A percentile compares a stretch with the other conserved stretches of the same genome.
Conservation (phyloP, 35 echinoderm and acorn worm species). For the Heliocidaris tuberculata region DNA sequence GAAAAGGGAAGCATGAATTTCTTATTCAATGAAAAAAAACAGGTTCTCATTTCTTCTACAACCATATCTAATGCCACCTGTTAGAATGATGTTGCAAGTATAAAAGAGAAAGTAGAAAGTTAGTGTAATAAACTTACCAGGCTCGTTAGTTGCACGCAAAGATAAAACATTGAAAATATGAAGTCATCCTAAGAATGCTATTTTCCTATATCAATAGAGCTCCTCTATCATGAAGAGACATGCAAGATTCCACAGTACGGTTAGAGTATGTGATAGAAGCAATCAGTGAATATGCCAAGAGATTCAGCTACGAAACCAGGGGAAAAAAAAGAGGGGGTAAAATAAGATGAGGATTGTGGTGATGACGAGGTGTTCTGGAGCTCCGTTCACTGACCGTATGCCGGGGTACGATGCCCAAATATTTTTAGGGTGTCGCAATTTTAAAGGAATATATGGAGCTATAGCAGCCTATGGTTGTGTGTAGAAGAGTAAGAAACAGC, state of each 20-base stretch:
- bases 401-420: neutral
- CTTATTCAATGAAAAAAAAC: too few relatives aligned
- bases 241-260: neutral
- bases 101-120: neutral
- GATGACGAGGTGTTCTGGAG: neutral
- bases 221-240: neutral
- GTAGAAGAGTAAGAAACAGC: neutral
- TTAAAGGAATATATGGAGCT: slow-evolving; percentile 11
- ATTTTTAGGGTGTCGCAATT: neutral
- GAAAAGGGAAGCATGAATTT: too few relatives aligned
- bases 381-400: neutral
- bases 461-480: neutral
- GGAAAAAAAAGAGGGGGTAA: neutral
- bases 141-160: neutral
- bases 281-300: slow-evolving; percentile 1
- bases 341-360: neutral
- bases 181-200: neutral
- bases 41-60: too few relatives aligned
- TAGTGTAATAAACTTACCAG: neutral
- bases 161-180: neutral
- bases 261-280: neutral
- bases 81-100: too few relatives aligned
- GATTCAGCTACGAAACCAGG: neutral
- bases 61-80: too few relatives aligned
- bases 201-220: neutral